phyloP scores from a whole-genome alignment of 1,140 invertebrate genomes.

The Saccostrea echinata region DNA sequence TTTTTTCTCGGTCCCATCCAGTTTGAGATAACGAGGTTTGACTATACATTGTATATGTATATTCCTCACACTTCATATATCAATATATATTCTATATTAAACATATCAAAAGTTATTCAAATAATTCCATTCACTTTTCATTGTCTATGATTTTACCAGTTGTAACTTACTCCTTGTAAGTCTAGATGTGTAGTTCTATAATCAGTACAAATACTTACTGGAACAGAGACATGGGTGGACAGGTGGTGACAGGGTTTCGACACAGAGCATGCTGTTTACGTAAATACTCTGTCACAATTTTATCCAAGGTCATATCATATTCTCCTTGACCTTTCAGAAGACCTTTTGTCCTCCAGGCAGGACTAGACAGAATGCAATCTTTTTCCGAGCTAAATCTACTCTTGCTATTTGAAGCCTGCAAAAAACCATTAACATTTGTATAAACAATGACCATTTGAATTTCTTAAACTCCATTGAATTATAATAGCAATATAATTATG shows the following conservation, averaged over 20 bases:
- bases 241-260: constrained; percentile 82
- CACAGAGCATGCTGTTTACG: constrained; percentile 89
- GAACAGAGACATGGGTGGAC: constrained; percentile 82
- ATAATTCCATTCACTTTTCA: too few species aligned
- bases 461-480: too few species aligned
- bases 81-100: too few species aligned
- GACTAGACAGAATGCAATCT: constrained; percentile 56
- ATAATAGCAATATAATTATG: too few species aligned
- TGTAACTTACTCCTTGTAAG: too few species aligned
- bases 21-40: too few species aligned
- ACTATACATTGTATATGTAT: too few species aligned
- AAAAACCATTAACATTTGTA: neutral
- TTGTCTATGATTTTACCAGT: too few species aligned
- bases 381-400: constrained; percentile 63
- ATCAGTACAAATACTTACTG: neutral
- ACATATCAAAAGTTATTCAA: too few species aligned
- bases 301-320: constrained; percentile 84
- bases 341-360: constrained; percentile 52
- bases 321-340: constrained; percentile 59
- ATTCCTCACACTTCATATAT: too few species aligned
- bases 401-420: constrained; percentile 26
- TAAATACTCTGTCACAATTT: constrained; percentile 96
- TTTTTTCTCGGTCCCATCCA: too few species aligned
- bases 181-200: neutral
- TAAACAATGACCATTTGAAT: too few species aligned